Conservation (phyloP, 2,888 invertebrate species). For the Tachina fera region DNA sequence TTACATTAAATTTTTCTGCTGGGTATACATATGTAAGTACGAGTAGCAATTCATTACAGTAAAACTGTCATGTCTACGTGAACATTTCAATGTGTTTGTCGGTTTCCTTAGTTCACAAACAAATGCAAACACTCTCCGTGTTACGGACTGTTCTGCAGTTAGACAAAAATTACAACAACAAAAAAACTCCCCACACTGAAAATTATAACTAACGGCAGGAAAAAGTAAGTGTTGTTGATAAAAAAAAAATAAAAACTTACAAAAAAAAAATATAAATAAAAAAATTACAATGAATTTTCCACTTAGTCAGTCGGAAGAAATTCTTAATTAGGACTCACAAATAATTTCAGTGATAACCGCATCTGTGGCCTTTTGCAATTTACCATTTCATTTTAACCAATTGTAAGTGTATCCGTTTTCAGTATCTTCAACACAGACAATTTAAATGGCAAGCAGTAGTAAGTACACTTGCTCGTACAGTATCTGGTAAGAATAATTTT, state of each 20-base stretch:
- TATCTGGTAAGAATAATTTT: constrained; percentile 14
- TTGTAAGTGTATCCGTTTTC: constrained; percentile 37
- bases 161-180: neutral
- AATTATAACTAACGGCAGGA: constrained; percentile 43
- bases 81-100: constrained; percentile 57
- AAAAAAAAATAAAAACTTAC: constrained; percentile 24
- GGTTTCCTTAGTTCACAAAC: constrained; percentile 46
- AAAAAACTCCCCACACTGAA: neutral
- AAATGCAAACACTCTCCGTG: neutral
- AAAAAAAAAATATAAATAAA: constrained; percentile 21
- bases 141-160: neutral
- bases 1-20: no score
- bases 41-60: constrained; percentile 22
- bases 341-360: constrained; percentile 67
- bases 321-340: constrained; percentile 72
- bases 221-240: constrained; percentile 41
- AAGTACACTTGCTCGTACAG: neutral
- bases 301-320: constrained; percentile 71
- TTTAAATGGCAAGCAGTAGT: neutral
- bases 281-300: constrained; percentile 68
- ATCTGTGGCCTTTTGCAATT: constrained; percentile 61
- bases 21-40: no score
- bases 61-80: constrained; percentile 40
- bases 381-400: constrained; percentile 55
- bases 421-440: constrained; percentile 36